Base-by-base conservation (phyloP, 2,888 invertebrate species). In the Selenia dentaria region DNA sequence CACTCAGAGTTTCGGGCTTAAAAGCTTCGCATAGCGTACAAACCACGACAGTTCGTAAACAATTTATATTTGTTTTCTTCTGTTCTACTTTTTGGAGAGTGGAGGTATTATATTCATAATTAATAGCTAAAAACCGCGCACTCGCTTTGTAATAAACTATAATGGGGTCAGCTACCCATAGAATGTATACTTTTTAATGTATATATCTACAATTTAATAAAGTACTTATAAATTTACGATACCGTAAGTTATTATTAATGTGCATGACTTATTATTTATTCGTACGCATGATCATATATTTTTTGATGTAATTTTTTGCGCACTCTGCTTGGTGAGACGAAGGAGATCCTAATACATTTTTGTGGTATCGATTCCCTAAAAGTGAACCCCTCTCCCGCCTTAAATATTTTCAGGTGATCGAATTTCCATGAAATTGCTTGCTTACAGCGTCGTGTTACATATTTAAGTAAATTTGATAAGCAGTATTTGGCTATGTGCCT, bases 401-500 rank as follows among this genome's bases (percentile, higher is more conserved):
- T 28, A 39, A 45, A 41, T 41, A 24, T 33, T 45, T 49, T 41
- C 46, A 41, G 40, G 49, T 26, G 50, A 58, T 53, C 46, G 51
- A 49, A 42, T 58, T 53, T 50, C 55, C 37, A 49, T 40, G 29
- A 55, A 55, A 58, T 53, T 48, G 47, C 29, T 33, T 50, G 36
- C 43, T 40, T 41, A 40, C 31, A 6, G 45, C 26, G 40, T 44
- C 38, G 25, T 52, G 36, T 45, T 49, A 40, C 44, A 22, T 27
- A 50, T 50, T 44, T 36, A 29, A 47, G 47, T 54, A 38, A 47
- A 39, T 29, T 35, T 9, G 32, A 22, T 37, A n/a, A 36, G 6
- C 24, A 38, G 6, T 26, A 2, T 18, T 36, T 36, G 11, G 11
- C 12, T 10, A 13, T 9, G 31, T 24, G 6, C 18, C 16, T 28